Conservation (phyloP, 2,888 invertebrate species). For the Sylvicola fuscatus region DNA sequence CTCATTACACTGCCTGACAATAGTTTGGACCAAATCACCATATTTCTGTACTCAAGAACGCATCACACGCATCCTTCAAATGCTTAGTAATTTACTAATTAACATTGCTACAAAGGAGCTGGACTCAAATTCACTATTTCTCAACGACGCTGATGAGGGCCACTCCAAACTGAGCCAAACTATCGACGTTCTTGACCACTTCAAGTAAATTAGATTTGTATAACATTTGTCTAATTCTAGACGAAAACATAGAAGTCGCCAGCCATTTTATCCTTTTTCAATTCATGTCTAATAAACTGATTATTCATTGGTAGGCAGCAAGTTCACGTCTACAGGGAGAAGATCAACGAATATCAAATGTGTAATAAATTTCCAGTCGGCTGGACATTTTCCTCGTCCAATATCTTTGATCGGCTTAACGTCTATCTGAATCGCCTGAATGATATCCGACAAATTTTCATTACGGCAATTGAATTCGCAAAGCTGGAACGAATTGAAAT, state of each 20-base stretch:
- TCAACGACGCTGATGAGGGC: slow-evolving; percentile 65
- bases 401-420: slow-evolving; percentile 46
- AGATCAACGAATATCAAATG: slow-evolving; percentile 32
- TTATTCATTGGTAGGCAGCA: background rate
- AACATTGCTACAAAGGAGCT: slow-evolving; percentile 47
- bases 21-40: slow-evolving; percentile 69
- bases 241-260: background rate
- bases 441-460: slow-evolving; percentile 46
- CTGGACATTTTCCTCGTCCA: slow-evolving; percentile 56
- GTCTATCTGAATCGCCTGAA: slow-evolving; percentile 39
- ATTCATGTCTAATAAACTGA: slow-evolving; percentile 24
- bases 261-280: background rate
- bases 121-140: slow-evolving; percentile 64
- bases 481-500: slow-evolving; percentile 75
- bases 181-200: slow-evolving; percentile 12
- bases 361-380: slow-evolving; percentile 34
- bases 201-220: slow-evolving; percentile 22
- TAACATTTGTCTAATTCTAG: too few species aligned
- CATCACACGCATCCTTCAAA: slow-evolving; percentile 50
- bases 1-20: slow-evolving; percentile 57
- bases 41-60: slow-evolving; percentile 46
- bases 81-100: slow-evolving; percentile 65
- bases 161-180: slow-evolving; percentile 34
- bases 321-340: slow-evolving; percentile 18
- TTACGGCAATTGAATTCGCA: slow-evolving; percentile 57